phyloP scores from a whole-genome alignment of 1,140 invertebrate genomes.

The Halictus rubicundus region DNA sequence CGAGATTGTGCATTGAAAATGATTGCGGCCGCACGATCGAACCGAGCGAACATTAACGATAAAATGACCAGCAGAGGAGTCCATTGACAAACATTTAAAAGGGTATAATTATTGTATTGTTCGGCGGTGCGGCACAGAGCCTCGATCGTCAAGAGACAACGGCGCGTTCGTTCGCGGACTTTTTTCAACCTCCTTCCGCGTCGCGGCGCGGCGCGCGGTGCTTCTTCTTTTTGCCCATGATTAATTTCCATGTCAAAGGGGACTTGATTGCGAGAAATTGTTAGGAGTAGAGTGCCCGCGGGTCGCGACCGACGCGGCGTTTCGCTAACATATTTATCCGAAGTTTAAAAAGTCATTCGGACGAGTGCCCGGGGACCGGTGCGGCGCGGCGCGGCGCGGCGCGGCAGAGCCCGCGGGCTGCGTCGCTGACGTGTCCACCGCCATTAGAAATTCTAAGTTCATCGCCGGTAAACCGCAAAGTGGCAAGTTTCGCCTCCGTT shows the following conservation, averaged over 20 bases:
- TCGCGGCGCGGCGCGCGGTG: neutral
- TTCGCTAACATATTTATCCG: conserved; percentile 41
- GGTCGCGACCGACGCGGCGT: neutral
- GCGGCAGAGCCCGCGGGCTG: neutral
- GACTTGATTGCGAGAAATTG: conserved; percentile 39
- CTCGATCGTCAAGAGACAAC: too few relatives aligned
- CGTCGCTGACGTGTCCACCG: conserved; percentile 36
- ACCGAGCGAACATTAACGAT: too few relatives aligned
- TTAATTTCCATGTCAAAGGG: conserved; percentile 41
- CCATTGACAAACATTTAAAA: too few relatives aligned
- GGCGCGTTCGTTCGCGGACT: neutral
- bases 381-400: too few relatives aligned
- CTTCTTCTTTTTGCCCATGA: neutral
- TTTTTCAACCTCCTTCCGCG: neutral
- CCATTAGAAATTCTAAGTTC: conserved; percentile 66
- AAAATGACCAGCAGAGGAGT: too few relatives aligned
- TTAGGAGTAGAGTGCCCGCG: neutral
- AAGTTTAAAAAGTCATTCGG: conserved; percentile 54
- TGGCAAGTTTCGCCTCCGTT: conserved; percentile 59
- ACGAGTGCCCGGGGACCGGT: conserved; percentile 17
- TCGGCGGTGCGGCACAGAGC: too few relatives aligned
- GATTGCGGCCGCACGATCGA: too few relatives aligned
- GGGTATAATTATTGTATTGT: too few relatives aligned
- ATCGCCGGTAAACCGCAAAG: conserved; percentile 63
- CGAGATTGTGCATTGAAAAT: too few relatives aligned